Conservation (phyloP, 64 coral and sea anemone genomes). For the Dendronephthya gigantea region DNA sequence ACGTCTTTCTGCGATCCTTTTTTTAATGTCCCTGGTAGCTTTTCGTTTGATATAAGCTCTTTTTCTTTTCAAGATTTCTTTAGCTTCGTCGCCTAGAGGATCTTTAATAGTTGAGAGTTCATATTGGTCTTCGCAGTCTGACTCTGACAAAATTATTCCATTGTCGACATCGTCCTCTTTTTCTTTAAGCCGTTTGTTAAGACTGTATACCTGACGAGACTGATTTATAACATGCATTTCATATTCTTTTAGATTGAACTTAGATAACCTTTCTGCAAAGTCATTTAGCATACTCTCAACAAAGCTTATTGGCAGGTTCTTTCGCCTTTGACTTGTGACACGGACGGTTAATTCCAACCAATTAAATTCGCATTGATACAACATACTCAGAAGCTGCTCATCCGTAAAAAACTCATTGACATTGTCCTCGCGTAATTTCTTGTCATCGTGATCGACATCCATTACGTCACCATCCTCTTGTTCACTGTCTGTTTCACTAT, state of each 20-base stretch:
- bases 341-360: neutral
- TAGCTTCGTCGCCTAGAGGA: neutral
- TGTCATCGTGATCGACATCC: neutral
- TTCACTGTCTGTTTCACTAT: neutral
- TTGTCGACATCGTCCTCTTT: neutral
- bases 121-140: neutral
- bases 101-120: neutral
- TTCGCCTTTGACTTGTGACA: neutral
- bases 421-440: too few species aligned
- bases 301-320: neutral
- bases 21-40: neutral
- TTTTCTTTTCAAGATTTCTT: neutral
- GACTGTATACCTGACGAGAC: neutral
- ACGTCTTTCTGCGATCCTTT: neutral
- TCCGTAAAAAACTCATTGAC: too few species aligned
- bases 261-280: neutral
- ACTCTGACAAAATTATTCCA: neutral
- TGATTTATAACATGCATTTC: neutral
- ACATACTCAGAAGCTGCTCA: neutral
- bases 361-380: neutral
- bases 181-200: neutral
- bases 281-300: neutral
- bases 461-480: neutral
- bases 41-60: neutral
- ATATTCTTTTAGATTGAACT: neutral